phyloP scores from a whole-genome alignment of 1,140 invertebrate species.

The Drosophila lacteicornis region DNA sequence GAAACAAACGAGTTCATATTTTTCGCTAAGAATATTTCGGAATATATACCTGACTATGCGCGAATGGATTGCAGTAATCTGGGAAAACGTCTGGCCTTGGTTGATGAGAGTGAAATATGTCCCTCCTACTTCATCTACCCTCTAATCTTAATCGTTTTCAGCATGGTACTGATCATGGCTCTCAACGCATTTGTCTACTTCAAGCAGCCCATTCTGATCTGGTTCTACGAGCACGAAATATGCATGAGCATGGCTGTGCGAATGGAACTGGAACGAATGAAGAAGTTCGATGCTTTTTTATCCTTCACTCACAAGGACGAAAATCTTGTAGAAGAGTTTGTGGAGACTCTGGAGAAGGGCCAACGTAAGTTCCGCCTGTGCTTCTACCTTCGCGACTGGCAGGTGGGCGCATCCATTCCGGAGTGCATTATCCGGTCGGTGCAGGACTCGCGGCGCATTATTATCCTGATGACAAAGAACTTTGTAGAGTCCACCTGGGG shows the following conservation, averaged over 20 bases:
- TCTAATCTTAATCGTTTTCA: background rate
- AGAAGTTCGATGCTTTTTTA: conserved; percentile 25
- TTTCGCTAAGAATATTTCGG: background rate
- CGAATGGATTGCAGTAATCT: background rate
- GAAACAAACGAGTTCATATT: background rate
- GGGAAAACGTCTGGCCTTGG: background rate
- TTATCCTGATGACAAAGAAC: conserved; percentile 34
- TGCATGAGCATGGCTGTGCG: conserved; percentile 4
- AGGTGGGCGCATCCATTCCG: conserved; percentile 20
- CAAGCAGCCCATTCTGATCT: conserved; percentile 16
- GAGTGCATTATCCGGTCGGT: conserved; percentile 24
- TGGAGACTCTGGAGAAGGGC: conserved; percentile 11
- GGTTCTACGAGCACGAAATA: conserved; percentile 30
- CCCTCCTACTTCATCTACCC: background rate
- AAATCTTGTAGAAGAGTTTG: conserved; percentile 10
- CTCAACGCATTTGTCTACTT: conserved; percentile 8
- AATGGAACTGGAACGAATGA: conserved; percentile 5
- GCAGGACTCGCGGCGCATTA: conserved; percentile 15
- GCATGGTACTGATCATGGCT: background rate
- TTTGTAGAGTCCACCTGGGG: conserved; percentile 33
- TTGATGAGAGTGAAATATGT: background rate
- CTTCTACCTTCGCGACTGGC: conserved; percentile 20
- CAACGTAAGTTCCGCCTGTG: conserved; percentile 7
- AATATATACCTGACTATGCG: background rate
- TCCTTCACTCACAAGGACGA: conserved; percentile 37